These are phyloP conservation scores for Drosophila parabipectinata DNA, from an alignment of 1,140 invertebrate genomes.

Conservation along the genomic window DNA sequence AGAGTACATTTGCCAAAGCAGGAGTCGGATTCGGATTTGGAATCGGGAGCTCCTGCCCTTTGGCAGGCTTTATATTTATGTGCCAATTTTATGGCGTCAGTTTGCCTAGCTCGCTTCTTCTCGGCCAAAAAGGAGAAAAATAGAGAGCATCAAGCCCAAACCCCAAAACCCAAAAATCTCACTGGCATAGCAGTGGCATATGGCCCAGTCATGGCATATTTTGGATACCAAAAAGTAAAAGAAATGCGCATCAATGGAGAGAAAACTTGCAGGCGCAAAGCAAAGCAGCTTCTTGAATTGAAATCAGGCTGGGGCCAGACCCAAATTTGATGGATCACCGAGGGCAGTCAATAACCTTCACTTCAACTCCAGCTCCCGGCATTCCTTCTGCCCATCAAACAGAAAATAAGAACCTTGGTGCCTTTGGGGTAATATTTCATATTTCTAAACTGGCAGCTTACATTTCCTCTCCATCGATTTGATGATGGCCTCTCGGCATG, in stretches of 20 bases:
- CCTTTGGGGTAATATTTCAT: conserved; percentile 62
- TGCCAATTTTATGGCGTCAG: conserved; percentile 62
- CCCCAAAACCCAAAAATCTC: background rate
- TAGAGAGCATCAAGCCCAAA: background rate
- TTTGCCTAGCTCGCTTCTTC: conserved; percentile 41
- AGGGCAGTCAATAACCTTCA: conserved; percentile 29
- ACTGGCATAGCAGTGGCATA: conserved; percentile 35
- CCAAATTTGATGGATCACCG: conserved; percentile 76
- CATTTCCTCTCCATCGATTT: conserved; percentile 66
- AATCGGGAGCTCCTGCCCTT: conserved; percentile 13
- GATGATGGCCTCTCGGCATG: conserved; percentile 66
- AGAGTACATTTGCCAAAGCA: conserved; percentile 59
- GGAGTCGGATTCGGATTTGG: conserved; percentile 1
- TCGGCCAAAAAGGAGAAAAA: conserved; percentile 3
- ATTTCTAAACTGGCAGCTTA: conserved; percentile 73
- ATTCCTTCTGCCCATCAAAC: background rate
- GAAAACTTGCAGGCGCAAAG: conserved; percentile 1
- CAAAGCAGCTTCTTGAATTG: conserved; percentile 61
- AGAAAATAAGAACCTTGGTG: conserved; percentile 12
- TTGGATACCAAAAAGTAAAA: conserved; percentile 19
- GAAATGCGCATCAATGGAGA: conserved; percentile 6
- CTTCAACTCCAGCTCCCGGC: background rate
- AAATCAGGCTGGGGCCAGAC: conserved; percentile 53
- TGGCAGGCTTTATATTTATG: conserved; percentile 55
- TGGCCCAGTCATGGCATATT: conserved; percentile 44